Base-by-base conservation (phyloP, 2,797 vertebrate species). In the Cuculus canorus region DNA sequence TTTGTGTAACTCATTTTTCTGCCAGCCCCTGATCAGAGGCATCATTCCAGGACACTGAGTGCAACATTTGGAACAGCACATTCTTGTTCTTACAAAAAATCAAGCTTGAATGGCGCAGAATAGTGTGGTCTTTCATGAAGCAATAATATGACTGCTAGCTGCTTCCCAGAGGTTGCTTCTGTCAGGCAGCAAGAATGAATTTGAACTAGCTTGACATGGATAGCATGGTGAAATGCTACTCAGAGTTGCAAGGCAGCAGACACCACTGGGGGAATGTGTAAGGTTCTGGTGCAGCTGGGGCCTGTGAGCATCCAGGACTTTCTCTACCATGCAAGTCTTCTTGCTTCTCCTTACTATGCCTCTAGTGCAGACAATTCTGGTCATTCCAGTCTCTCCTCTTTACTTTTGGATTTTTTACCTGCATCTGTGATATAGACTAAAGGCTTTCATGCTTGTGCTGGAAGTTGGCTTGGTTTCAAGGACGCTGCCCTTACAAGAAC, bases 21-120 rank as follows among this genome's bases (percentile, higher is more conserved):
- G 71, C 64, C 77, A 82, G 63, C n/a, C 71, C 76, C 43, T 45
- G 50, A 57, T 85, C 60, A 71, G 69, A 89, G 78, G 41, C 52
- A 52, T 60, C 71, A 78, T 86, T 93, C 89, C 92, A 88, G 79
- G 81, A 90, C 21, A 45, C 64, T 89, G 92, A 86, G 60, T 61
- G 79, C 73, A 80, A 45, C 7, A 10, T 88, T 92, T 94, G 60
- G 66, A 96, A 65, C 61, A 87, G n/a, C 52, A 23, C 66, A 53
- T 48, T 82, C 80, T 86, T 90, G 73, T 91, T 89, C 75, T 61
- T 80, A 63, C 3, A 13, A 82, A 76, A 86, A 89, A 80, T 33
- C 2, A 23, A 81, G 60, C 30, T 47, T 50, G 86, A 95, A 76
- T 53, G 56, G 70, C 39, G 39, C 37, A 4, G 33, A 92, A 80